Base-by-base conservation (phyloP, 2,113 vertebrate genomes). In the Chinchilla lanigera region DNA sequence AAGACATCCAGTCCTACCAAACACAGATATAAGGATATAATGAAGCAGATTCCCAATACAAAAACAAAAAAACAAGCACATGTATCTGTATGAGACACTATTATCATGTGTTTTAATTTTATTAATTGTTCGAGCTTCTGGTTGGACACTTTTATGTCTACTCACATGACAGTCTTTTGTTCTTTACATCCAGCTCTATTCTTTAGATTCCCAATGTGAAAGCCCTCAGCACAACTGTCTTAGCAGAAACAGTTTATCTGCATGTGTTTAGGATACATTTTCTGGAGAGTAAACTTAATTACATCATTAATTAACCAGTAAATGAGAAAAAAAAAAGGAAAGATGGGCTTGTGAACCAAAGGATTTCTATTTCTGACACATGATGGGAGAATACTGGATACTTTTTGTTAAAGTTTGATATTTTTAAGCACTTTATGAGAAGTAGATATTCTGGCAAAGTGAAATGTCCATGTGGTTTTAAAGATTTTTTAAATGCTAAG, bases 401-500 rank as follows among this genome's bases (percentile, higher is more conserved):
- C 94, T 96, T 87, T 96, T 84, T 81, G 54, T 83, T 91, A 54
- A 92, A 96, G 87, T 90, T 95, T 83, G 54, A 52, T 96, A 97
- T 98, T 98, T 97, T 87, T 90, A 96, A 90, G 80, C 77, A 94
- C 65, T 86, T 90, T 92, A 93, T 54, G 9, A 50, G 75, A 96
- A 97, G 92, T 17, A 97, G 96, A 96, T 97, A 95, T 93, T 87
- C 86, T 92, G 95, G 69, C 77, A 97, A 87, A 96, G 6, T 61
- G 84, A 98, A 96, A 73, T 65, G 75, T 97, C 94, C 0, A 0
- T 95, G 88, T 44, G 89, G 77, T 96, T 98, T 89, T 94, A 93
- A 92, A 86, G 35, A 92, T 71, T 38, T 88, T 87, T 92, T 78
- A 97, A 98, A 98, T 97, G 92, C 63, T 96, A 98, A 94, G 17